These are phyloP conservation scores for Eretmochelys imbricata DNA, from an alignment of 2,113 vertebrate species.

Conservation along the genomic window DNA sequence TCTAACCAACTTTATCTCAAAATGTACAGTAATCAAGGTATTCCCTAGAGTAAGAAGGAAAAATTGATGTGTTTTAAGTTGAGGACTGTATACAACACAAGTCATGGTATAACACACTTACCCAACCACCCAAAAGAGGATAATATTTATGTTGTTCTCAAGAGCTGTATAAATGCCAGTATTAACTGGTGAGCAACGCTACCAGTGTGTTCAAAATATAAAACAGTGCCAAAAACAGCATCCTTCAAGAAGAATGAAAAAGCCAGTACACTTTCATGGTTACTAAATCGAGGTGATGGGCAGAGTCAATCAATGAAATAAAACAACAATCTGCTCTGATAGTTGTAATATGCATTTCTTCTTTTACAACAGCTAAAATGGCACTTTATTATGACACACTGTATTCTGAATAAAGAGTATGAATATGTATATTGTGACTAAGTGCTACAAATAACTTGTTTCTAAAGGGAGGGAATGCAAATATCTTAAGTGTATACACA, in stretches of 20 bases:
- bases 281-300: neutral
- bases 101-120: neutral
- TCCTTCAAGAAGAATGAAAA: neutral
- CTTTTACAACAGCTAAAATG: neutral
- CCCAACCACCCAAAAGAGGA: neutral
- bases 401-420: neutral
- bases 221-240: neutral
- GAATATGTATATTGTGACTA: neutral
- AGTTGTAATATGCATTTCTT: neutral
- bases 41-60: neutral
- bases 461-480: constrained; percentile 14
- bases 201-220: neutral
- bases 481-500: neutral
- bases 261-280: neutral
- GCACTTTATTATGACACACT: neutral
- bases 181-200: accelerated
- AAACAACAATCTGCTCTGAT: neutral
- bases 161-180: accelerated
- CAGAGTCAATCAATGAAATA: neutral
- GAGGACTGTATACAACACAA: neutral
- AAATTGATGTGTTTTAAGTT: neutral
- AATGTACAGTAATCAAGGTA: neutral
- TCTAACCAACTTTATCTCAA: neutral
- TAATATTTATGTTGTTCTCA: neutral
- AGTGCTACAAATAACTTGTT: neutral